Conservation (phyloP, 92 coral and sea anemone genomes). For the Epizoanthus ramosus region DNA sequence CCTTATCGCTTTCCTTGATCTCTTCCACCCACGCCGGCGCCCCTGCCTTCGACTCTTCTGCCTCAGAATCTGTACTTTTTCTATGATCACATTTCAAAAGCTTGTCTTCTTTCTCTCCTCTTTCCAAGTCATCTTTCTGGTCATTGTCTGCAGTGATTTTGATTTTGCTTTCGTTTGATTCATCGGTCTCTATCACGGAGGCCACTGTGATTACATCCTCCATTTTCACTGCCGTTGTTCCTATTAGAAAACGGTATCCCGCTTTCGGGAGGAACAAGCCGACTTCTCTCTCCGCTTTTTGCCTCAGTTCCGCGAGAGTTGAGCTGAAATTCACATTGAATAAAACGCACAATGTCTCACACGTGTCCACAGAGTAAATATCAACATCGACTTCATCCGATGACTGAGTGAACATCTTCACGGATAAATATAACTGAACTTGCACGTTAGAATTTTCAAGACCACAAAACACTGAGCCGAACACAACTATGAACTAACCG, state of each 20-base stretch:
- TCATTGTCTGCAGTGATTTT: neutral
- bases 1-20: neutral
- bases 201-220: slow-evolving; percentile 10
- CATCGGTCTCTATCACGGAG: neutral
- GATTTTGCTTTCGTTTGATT: neutral
- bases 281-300: too few species aligned
- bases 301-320: neutral
- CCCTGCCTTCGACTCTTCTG: neutral
- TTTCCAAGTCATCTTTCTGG: too few species aligned
- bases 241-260: neutral
- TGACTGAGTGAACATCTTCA: neutral
- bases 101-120: too few species aligned
- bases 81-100: too few species aligned
- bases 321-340: slow-evolving; percentile 8
- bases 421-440: neutral
- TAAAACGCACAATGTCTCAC: neutral
- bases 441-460: too few species aligned
- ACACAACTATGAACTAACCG: too few species aligned
- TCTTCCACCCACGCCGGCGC: neutral
- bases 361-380: slow-evolving; percentile 13
- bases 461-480: too few species aligned
- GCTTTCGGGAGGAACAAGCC: neutral
- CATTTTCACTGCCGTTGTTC: neutral
- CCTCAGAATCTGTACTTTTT: too few species aligned
- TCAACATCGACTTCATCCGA: slow-evolving; percentile 5